Base-by-base conservation (phyloP, 2,888 invertebrate genomes). In the Phalera bucephala region DNA sequence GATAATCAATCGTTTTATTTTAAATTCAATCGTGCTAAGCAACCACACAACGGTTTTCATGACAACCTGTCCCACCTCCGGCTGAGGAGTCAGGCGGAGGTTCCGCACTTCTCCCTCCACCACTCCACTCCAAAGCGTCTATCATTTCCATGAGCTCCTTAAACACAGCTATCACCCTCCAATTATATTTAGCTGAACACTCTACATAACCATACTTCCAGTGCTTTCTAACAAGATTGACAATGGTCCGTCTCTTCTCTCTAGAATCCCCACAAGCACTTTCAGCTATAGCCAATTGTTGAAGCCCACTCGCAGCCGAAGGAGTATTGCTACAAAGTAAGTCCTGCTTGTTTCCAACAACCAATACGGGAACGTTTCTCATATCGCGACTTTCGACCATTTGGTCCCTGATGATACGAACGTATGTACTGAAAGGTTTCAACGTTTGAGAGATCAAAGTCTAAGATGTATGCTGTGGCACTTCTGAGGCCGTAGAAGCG, bases 121-220 rank as follows among this genome's bases (percentile, higher is more conserved):
- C 93, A 51, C 93, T 90, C 76, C 93, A 93, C 65, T 94, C 93
- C 40, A 93, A 80, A 36, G 91, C 90, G 58, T 94, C 94, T 40
- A 95, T 93, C 90, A 93, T 93, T 64, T 93, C 93, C 91, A 94
- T 95, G 34, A 96, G 76, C 78, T 97, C 96, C 51, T 95, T 95
- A 71, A 97, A 97, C 14, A 96, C 93, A 43, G 94, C 93, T 55
- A 96, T 94, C 6, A 97, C 94, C 44, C 95, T 93, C 94, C 96
- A 97, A 78, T 97, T 97, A 72, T 94, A 97, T 85, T 97, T 96
- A 33, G 98, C 98, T 43, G 97, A 97, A 78, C 97, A 97, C 81
- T 98, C 98, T 30, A 98, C 94, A 73, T 98, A 98, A 11, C 96
- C 95, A 66, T 97, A 97, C 74, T 97, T 96, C 98, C 98, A 98